These are phyloP conservation scores for Apocrypta bakeri DNA, from an alignment of 1,140 invertebrate genomes.

Conservation along the genomic window DNA sequence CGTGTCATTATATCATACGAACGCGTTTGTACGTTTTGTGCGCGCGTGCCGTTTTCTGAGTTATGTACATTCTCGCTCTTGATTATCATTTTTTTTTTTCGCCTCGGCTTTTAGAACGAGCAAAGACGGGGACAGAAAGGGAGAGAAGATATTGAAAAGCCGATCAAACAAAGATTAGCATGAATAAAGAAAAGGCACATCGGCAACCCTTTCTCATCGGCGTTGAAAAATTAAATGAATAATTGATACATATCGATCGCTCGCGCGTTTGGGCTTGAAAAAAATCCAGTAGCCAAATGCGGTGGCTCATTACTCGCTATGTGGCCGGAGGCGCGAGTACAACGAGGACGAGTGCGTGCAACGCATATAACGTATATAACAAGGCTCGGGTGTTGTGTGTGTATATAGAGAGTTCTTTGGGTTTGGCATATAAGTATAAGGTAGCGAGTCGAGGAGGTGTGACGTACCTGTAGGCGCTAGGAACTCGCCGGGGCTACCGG, in stretches of 20 bases:
- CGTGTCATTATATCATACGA: neutral
- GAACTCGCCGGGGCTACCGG: conserved; percentile 73
- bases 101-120: no score
- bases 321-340: neutral
- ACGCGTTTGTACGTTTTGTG: no score
- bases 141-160: no score
- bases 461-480: conserved; percentile 72
- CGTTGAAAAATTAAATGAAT: neutral
- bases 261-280: conserved; percentile 45
- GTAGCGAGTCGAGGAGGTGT: conserved; percentile 24
- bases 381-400: neutral
- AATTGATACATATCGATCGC: conserved; percentile 6
- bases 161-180: conserved; percentile 13
- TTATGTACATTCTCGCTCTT: no score
- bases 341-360: no score
- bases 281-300: neutral
- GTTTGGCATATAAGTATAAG: conserved; percentile 15
- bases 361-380: neutral
- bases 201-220: neutral
- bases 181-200: neutral
- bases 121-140: no score
- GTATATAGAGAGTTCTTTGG: neutral
- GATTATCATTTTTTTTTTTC: no score
- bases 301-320: no score
- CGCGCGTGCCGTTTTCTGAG: no score